Evolutionary conservation across 2,888 invertebrate genomes (phyloP), one percentile per base, ranked within the genome.

Genomic region (Drosophila picticornis): DNA sequence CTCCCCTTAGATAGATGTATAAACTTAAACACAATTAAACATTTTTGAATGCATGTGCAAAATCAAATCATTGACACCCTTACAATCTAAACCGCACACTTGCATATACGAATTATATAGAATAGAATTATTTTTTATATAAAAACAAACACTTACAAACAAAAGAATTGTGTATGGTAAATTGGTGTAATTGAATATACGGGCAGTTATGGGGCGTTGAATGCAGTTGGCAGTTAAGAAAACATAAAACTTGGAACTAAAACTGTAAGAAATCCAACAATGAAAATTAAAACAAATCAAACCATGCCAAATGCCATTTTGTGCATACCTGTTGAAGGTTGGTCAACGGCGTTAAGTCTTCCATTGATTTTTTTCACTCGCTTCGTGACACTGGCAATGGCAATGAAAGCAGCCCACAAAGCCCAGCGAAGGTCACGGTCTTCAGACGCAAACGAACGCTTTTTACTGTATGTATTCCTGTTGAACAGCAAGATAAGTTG

Each of bases 301-400:
- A 46, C 7, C 16, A 36, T 59, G 9, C 16, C 46, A 55, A 66
- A 46, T 46, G 16, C 16, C 55, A 48, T 50, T 48, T 56, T 63
- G 50, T 55, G 19, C 69, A 75, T 88, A 88, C 88, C 88, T 88
- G 88, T 88, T 91, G 91, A 81, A 91, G 83, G 71, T 82, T 83
- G 10, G 86, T 83, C 67, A 91, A 80, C 40, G 91, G 89, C 43
- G 90, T 91, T 58, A 88, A 72, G 79, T 91, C 91, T 77, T 91
- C 91, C 91, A 91, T 91, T 75, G 90, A 90, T 89, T 90, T 86
- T 83, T 75, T 75, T 69, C 34, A 65, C n/a, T 48, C 31, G 65
- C 34, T 46, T 52, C 46, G 48, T 46, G 25, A 16, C 29, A 69
- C 64, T 72, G 75, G 63, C 77, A 80, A 59, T 89, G 88, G 66